Percentiles rank a stretch among this genome's conserved stretches.
phyloP scores from a whole-genome alignment of 2,888 invertebrate species.

The Eupithecia pulchellata region DNA sequence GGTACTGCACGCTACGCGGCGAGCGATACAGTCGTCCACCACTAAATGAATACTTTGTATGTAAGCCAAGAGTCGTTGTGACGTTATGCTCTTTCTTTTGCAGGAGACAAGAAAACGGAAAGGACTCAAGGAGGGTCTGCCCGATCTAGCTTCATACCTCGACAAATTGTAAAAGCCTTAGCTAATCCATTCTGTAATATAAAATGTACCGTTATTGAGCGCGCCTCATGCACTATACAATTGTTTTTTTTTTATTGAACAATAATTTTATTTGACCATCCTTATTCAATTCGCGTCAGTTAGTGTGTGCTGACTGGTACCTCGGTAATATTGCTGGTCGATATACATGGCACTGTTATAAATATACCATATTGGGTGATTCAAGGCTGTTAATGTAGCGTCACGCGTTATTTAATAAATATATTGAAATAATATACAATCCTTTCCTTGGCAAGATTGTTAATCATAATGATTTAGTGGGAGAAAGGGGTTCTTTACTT shows the following conservation, averaged over 20 bases:
- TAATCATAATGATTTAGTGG: slow-evolving; percentile 61
- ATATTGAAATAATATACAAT: slow-evolving; percentile 46
- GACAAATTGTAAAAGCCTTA: slow-evolving; percentile 97
- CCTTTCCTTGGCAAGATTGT: slow-evolving; percentile 47
- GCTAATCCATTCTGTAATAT: slow-evolving; percentile 81
- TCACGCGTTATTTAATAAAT: slow-evolving; percentile 46
- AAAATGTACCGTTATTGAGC: slow-evolving; percentile 72
- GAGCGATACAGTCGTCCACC: slow-evolving; percentile 68
- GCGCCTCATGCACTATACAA: slow-evolving; percentile 71
- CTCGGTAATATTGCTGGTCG: slow-evolving; percentile 68
- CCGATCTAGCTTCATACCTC: slow-evolving; percentile 96
- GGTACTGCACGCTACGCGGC: slow-evolving; percentile 87
- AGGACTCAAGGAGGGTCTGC: slow-evolving; percentile 99
- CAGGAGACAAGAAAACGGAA: slow-evolving; percentile 99
- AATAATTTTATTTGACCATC: slow-evolving; percentile 59
- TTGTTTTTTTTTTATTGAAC: slow-evolving; percentile 53
- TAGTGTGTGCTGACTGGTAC: slow-evolving; percentile 44
- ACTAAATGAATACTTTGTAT: neutral
- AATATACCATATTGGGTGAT: slow-evolving; percentile 56
- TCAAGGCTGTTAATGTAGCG: slow-evolving; percentile 55
- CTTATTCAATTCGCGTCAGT: slow-evolving; percentile 56
- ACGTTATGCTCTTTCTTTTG: slow-evolving; percentile 43
- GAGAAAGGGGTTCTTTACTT: slow-evolving; percentile 69
- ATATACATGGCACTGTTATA: slow-evolving; percentile 63
- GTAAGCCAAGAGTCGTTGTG: neutral